These are phyloP conservation scores for Aradophagus sp. DNA, from an alignment of 1,140 invertebrate genomes.

Conservation along the genomic window DNA sequence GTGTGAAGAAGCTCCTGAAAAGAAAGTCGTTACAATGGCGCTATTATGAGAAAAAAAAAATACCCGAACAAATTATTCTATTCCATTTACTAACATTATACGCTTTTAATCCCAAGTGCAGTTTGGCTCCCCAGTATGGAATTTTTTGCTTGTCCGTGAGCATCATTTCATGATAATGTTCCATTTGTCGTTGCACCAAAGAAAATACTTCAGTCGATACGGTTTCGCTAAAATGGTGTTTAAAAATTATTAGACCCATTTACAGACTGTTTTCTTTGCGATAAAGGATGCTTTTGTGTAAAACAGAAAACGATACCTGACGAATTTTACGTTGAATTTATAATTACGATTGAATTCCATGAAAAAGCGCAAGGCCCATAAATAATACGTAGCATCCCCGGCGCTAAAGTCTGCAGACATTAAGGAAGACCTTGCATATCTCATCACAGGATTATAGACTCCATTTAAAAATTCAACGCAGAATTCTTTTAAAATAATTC, in stretches of 20 bases:
- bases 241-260: too few relatives aligned
- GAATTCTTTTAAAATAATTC: slow-evolving; percentile 94
- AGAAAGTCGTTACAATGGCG: slow-evolving; percentile 41
- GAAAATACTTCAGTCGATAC: slow-evolving; percentile 93
- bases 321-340: slow-evolving; percentile 89
- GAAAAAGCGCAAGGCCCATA: slow-evolving; percentile 96
- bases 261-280: too few relatives aligned
- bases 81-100: slow-evolving; percentile 77
- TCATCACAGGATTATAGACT: slow-evolving; percentile 94
- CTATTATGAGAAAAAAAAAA: slow-evolving; percentile 8
- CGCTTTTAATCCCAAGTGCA: slow-evolving; percentile 86
- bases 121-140: slow-evolving; percentile 85
- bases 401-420: slow-evolving; percentile 67
- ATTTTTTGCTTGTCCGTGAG: slow-evolving; percentile 90
- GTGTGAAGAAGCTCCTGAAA: slow-evolving; percentile 83
- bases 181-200: slow-evolving; percentile 93
- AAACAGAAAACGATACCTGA: too few relatives aligned
- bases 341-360: slow-evolving; percentile 96
- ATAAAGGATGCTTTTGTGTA: too few relatives aligned
- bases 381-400: slow-evolving; percentile 93
- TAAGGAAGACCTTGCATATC: slow-evolving; percentile 79
- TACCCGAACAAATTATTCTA: slow-evolving; percentile 20
- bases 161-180: slow-evolving; percentile 92
- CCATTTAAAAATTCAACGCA: slow-evolving; percentile 93
- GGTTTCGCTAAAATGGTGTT: slow-evolving; percentile 83